These are phyloP conservation scores for Orycteropus afer DNA, from an alignment of 2,113 vertebrate genomes.

Conservation along the genomic window DNA sequence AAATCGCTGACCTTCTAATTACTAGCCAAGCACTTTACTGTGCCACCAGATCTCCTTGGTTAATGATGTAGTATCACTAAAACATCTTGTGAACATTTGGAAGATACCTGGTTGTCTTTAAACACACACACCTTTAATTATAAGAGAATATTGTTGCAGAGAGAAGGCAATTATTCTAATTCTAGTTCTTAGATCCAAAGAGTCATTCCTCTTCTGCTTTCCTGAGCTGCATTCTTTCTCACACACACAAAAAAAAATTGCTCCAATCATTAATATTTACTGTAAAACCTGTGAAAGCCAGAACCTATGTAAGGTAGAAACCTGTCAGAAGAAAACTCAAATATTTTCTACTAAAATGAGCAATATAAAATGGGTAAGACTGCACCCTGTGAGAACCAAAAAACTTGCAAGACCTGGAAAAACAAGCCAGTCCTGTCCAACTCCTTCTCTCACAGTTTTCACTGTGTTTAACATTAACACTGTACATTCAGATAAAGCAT, in stretches of 20 bases:
- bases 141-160: background rate
- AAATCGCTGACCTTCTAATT: background rate
- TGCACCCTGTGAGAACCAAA: no score
- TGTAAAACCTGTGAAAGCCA: background rate
- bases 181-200: background rate
- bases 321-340: no score
- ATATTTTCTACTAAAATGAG: no score
- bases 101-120: background rate
- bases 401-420: no score
- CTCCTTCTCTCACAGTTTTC: no score
- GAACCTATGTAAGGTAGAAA: no score
- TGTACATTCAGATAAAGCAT: background rate
- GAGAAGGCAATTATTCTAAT: background rate
- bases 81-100: background rate
- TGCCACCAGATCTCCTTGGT: slow-evolving; percentile 40
- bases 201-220: background rate
- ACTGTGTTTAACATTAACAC: background rate
- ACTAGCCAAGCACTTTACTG: background rate
- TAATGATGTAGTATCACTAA: background rate
- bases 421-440: no score
- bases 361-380: no score
- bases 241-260: background rate
- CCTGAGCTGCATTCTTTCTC: background rate
- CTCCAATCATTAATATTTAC: background rate
- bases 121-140: background rate